A percentile compares a stretch with the other conserved stretches of the same genome.
Conservation (phyloP, 2,113 vertebrate species). For the Zosterops japonicus region DNA sequence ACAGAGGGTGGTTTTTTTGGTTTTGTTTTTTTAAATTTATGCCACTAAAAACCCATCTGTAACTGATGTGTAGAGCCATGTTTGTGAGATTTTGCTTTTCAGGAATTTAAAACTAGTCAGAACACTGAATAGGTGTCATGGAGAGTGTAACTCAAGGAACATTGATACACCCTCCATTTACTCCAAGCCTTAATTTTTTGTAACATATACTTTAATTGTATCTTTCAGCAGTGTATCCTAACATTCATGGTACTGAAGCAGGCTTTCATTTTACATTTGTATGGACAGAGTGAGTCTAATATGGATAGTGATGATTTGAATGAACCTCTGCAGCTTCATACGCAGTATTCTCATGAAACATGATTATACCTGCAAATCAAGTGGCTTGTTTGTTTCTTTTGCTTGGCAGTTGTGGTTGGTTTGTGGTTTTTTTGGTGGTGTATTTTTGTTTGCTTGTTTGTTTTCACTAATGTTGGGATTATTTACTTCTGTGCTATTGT, state of each 20-base stretch:
- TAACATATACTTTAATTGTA: neutral
- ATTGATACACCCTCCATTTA: neutral
- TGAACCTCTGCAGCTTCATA: neutral
- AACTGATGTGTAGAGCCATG: neutral
- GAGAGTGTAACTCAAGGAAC: neutral
- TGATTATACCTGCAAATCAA: neutral
- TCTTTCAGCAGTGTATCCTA: neutral
- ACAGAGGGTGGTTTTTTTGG: accelerated
- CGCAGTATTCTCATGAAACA: neutral
- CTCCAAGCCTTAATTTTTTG: neutral
- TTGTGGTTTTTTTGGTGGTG: neutral
- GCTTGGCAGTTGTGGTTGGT: neutral
- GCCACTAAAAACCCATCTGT: neutral
- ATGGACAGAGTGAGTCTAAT: neutral
- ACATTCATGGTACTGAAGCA: neutral
- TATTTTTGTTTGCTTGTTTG: neutral
- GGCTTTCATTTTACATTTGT: neutral
- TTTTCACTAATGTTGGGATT: neutral
- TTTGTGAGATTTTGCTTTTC: neutral
- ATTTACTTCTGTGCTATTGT: neutral
- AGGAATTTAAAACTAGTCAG: neutral
- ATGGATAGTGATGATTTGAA: neutral
- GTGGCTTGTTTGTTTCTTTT: neutral
- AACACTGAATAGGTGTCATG: neutral
- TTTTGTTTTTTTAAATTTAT: neutral